Conservation (phyloP, 2,888 invertebrate genomes). For the Rhamphomyia laevipes region DNA sequence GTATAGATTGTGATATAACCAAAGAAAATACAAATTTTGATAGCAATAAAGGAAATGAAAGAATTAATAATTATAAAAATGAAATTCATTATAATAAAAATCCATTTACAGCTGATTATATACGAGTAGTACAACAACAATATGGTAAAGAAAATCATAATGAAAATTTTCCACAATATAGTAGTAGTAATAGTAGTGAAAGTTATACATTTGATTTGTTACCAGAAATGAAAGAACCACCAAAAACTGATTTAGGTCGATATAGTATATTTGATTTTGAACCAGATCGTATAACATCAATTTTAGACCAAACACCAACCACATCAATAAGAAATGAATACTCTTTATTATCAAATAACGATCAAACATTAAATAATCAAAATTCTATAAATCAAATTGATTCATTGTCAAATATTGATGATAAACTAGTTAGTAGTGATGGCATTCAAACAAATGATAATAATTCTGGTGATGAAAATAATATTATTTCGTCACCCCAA, state of each 20-base stretch:
- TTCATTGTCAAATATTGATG: too few relatives aligned
- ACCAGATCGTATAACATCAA: conserved; percentile 12
- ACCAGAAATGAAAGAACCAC: conserved; percentile 4
- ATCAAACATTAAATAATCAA: neutral
- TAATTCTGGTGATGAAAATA: neutral
- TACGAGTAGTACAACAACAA: neutral
- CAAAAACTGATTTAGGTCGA: conserved; percentile 13
- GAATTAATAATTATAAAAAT: neutral
- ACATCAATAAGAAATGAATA: too few relatives aligned
- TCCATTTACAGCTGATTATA: conserved; percentile 11
- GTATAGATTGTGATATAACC: neutral
- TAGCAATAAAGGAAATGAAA: neutral
- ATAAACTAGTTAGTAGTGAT: too few relatives aligned
- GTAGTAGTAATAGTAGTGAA: too few relatives aligned
- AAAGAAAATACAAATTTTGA: neutral
- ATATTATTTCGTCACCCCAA: neutral
- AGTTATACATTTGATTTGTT: neutral
- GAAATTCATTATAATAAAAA: conserved; percentile 7
- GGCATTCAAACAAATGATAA: neutral
- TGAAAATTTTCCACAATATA: too few relatives aligned
- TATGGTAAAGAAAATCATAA: neutral
- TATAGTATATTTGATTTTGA: conserved; percentile 14
- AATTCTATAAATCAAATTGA: neutral
- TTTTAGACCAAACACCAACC: conserved; percentile 3
- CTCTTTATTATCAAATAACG: too few relatives aligned